Base-by-base conservation (phyloP, 2,797 vertebrate species). In the Sebastes kiyomatsui region DNA sequence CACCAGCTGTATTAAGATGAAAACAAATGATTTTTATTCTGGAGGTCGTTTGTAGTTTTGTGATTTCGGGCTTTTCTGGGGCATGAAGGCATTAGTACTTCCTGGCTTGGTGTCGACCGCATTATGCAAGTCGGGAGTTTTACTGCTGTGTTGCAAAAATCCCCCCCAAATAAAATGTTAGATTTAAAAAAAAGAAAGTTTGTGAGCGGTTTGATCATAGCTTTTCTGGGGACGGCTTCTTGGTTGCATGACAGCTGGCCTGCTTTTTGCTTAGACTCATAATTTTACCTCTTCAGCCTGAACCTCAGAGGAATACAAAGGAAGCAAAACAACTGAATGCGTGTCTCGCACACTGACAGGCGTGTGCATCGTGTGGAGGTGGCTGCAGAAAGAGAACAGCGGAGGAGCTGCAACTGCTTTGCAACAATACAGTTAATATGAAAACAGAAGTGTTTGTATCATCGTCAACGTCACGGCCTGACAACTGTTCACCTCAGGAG, bases 181-280 rank as follows among this genome's bases (percentile, higher is more conserved):
- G 30, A 33, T 64, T 64, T 22, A 8, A 27, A n/a, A 59, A 80
- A 85, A 32, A 67, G 28, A 25, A 67, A 56, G 32, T 75, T 79
- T 68, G 33, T 61, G 59, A 52, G 22, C 4, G 3, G 42, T 75
- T 82, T 72, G 73, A 87, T 85, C 67, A 59, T 55, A 88, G 67
- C 28, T 75, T 76, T 81, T 71, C 55, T 14, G 7, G 9, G 25
- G 38, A 81, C 2, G 7, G 46, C 68, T 69, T 68, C 42, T 78
- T 72, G 60, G 74, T 79, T 60, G 67, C 69, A 55, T 83, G 85
- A 91, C 86, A 85, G 79, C 66, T 82, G 81, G 75, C 73, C 82
- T 80, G 68, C 72, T 87, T 90, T 90, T 80, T 77, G 80, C 87
- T 70, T 59, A 64, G 46, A 71, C 66, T 87, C 35, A 30, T 84